Evolutionary conservation across 1,140 invertebrate genomes (phyloP).

Genomic region (Formica selysi): DNA sequence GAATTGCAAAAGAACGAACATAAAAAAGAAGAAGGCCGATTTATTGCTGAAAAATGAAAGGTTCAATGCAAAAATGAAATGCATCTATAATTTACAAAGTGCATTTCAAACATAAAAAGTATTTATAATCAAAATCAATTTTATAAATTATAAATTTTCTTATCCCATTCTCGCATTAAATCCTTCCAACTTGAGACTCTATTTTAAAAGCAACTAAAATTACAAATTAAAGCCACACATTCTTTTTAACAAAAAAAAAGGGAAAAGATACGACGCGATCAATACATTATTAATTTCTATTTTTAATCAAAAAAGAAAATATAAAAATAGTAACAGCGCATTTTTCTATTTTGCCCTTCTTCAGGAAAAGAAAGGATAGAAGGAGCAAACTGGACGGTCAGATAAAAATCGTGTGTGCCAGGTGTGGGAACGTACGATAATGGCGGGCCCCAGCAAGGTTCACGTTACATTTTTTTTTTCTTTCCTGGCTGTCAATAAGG

Average conservation of each 20-base stretch:
- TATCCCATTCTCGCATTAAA: too few relatives aligned
- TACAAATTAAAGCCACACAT: not conserved
- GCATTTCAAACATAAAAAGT: not conserved
- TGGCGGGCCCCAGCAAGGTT: not conserved
- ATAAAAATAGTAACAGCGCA: not conserved
- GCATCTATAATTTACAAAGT: not conserved
- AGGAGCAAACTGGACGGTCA: not conserved
- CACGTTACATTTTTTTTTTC: slow-evolving; percentile 10
- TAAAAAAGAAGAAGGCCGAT: not conserved
- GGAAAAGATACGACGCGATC: not conserved
- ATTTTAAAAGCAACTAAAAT: too few relatives aligned
- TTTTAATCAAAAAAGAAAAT: not conserved
- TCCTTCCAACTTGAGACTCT: not conserved
- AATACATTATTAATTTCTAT: not conserved
- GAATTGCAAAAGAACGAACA: not conserved
- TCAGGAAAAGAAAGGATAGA: not conserved
- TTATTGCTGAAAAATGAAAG: not conserved
- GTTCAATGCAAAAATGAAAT: not conserved
- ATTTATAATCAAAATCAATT: too few relatives aligned
- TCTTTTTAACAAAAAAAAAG: not conserved
- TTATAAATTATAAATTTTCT: too few relatives aligned
- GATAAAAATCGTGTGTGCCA: not conserved
- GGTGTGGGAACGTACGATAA: slow-evolving; percentile 14
- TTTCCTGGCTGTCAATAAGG: slow-evolving; percentile 33
- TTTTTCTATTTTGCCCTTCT: not conserved